phyloP scores from a whole-genome alignment of 2,797 vertebrate genomes.

The Tarsius wallacei region DNA sequence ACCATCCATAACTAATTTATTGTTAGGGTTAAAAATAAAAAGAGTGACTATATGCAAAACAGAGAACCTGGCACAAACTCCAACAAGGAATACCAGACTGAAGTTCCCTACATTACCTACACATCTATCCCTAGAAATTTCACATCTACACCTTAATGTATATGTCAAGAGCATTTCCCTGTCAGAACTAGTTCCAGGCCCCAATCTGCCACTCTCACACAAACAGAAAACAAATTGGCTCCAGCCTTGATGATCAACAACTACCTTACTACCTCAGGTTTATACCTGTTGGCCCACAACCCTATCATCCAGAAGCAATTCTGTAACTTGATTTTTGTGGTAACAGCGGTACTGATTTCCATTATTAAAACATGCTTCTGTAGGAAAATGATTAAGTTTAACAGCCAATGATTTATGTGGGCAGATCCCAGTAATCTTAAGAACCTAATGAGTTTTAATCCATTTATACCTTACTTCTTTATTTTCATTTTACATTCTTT shows the following conservation, averaged over 20 bases:
- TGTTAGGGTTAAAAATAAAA: conserved; percentile 41
- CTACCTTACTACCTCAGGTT: background rate
- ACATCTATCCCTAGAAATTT: background rate
- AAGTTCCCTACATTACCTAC: background rate
- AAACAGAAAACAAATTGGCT: conserved; percentile 50
- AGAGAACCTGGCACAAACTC: background rate
- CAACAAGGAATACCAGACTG: background rate
- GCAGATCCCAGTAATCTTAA: conserved; percentile 25
- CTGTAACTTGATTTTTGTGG: background rate
- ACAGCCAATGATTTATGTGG: conserved; percentile 35
- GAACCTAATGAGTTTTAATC: conserved; percentile 54
- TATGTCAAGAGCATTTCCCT: background rate
- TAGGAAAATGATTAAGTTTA: background rate
- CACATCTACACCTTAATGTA: background rate
- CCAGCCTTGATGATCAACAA: conserved; percentile 21
- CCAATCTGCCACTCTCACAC: background rate
- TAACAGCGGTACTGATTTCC: background rate
- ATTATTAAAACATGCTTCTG: conserved; percentile 8
- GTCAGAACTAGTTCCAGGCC: background rate
- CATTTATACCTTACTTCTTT: background rate
- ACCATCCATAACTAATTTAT: background rate
- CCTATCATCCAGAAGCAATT: conserved; percentile 7
- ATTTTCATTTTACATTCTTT: conserved; percentile 27
- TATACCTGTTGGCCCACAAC: background rate
- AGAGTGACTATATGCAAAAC: background rate